A percentile compares a stretch with the other conserved stretches of the same genome.
Conservation (phyloP, 2,113 vertebrate genomes). For the Hepsetus odoe region DNA sequence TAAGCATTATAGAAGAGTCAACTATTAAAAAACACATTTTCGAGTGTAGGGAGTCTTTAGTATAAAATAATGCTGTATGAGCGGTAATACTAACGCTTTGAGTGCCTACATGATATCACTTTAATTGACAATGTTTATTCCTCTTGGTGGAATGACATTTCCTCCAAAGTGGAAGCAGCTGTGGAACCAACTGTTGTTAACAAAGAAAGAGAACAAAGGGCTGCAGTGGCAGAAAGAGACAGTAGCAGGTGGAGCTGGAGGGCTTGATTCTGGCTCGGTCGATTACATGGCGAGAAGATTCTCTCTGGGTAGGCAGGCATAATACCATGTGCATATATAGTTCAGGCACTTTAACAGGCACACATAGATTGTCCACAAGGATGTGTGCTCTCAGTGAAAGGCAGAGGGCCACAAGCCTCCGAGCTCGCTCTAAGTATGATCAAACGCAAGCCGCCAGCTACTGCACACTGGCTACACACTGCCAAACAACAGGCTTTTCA, state of each 20-base stretch:
- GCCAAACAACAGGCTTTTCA: slow-evolving; percentile 45
- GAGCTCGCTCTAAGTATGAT: slow-evolving; percentile 30
- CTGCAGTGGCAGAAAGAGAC: not conserved
- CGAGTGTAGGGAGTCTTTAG: no score
- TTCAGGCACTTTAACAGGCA: slow-evolving; percentile 32
- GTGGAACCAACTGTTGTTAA: not conserved
- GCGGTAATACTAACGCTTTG: no score
- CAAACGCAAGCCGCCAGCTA: slow-evolving; percentile 33
- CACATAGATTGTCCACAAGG: slow-evolving; percentile 35
- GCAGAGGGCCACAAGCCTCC: slow-evolving; percentile 10
- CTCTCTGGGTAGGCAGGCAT: slow-evolving; percentile 17
- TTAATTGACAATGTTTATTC: not conserved
- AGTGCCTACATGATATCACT: no score
- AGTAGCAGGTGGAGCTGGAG: slow-evolving; percentile 34
- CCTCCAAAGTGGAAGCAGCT: not conserved
- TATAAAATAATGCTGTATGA: no score
- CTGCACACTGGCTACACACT: slow-evolving; percentile 32
- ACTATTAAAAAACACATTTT: no score
- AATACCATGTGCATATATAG: slow-evolving; percentile 18
- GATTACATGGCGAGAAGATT: slow-evolving; percentile 12
- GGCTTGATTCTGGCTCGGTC: slow-evolving; percentile 17
- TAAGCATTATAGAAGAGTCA: no score
- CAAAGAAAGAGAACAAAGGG: slow-evolving; percentile 15
- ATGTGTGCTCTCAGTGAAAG: slow-evolving; percentile 36
- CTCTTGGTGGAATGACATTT: not conserved